Percentiles rank a stretch among this genome's conserved stretches.
These are phyloP conservation scores for Aurelia coerulea DNA, from an alignment of 30 jellyfish, hydroid and myxozoan species.

Conservation along the genomic window DNA sequence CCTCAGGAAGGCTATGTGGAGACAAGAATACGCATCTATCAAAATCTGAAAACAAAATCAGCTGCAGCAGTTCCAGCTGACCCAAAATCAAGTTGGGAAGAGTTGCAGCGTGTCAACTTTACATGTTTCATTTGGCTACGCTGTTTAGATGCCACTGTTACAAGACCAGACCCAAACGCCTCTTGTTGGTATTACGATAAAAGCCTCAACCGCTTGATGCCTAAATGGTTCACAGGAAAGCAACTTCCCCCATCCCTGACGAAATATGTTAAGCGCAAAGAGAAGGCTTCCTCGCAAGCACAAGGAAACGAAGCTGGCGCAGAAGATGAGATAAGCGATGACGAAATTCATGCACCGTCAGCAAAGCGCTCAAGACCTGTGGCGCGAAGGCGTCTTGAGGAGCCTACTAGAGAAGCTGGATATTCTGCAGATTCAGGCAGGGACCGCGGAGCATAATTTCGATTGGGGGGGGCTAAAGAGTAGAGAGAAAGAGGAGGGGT, in stretches of 20 bases:
- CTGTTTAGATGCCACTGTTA: conserved; percentile 3
- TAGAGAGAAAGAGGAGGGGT: no score
- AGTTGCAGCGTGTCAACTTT: no score
- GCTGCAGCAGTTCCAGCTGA: no score
- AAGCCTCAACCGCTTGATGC: no score
- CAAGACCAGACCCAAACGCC: conserved; percentile 33
- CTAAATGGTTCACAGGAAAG: no score
- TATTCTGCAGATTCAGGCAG: conserved; percentile 1
- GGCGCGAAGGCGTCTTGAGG: conserved; percentile 3
- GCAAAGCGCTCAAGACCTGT: conserved; percentile 14
- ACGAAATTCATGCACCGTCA: neutral
- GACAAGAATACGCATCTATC: neutral
- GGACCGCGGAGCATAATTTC: no score
- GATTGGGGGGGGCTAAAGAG: no score
- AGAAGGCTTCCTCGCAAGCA: conserved; percentile 20
- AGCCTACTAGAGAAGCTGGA: conserved; percentile 2
- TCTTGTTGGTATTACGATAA: neutral
- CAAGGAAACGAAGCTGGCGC: neutral
- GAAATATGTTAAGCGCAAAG: neutral
- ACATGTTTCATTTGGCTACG: neutral
- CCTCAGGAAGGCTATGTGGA: no score
- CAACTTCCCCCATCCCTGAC: no score
- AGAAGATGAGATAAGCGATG: conserved; percentile 26
- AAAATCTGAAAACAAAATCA: conserved; percentile 16
- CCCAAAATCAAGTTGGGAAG: no score